A percentile compares a stretch with the other conserved stretches of the same genome.
These are phyloP conservation scores for Glyphotaelius pellucidus DNA, from an alignment of 2,888 invertebrate species.

Conservation along the genomic window DNA sequence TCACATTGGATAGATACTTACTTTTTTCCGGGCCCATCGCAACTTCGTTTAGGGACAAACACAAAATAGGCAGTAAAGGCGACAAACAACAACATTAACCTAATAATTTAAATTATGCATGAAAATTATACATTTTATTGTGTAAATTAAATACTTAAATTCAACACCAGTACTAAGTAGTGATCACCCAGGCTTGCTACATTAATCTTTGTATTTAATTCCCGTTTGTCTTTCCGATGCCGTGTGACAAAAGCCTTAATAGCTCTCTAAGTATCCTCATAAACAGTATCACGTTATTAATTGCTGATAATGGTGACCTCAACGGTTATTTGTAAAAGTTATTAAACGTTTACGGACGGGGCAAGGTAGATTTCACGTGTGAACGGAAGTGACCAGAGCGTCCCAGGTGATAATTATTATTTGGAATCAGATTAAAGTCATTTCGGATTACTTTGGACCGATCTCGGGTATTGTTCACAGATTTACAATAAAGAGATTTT, in stretches of 20 bases:
- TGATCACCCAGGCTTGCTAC: background rate
- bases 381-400: conserved; percentile 20
- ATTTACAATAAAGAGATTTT: background rate
- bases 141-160: background rate
- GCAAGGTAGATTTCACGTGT: conserved; percentile 30
- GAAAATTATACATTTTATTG: too few relatives aligned
- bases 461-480: background rate
- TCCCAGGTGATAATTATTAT: conserved; percentile 42
- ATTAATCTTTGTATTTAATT: background rate
- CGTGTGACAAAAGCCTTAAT: background rate
- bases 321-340: background rate
- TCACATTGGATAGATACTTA: too few relatives aligned
- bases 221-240: background rate
- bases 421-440: conserved; percentile 12
- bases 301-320: background rate
- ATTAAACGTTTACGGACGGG: conserved; percentile 1
- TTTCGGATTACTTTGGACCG: background rate
- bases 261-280: background rate
- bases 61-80: too few relatives aligned
- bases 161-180: background rate
- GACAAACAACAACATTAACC: too few relatives aligned
- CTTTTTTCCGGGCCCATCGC: too few relatives aligned
- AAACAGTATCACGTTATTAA: background rate
- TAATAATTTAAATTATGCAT: too few relatives aligned
- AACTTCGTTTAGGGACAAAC: too few relatives aligned